phyloP scores from a whole-genome alignment of 1,140 invertebrate species.

The Papilio glaucus region DNA sequence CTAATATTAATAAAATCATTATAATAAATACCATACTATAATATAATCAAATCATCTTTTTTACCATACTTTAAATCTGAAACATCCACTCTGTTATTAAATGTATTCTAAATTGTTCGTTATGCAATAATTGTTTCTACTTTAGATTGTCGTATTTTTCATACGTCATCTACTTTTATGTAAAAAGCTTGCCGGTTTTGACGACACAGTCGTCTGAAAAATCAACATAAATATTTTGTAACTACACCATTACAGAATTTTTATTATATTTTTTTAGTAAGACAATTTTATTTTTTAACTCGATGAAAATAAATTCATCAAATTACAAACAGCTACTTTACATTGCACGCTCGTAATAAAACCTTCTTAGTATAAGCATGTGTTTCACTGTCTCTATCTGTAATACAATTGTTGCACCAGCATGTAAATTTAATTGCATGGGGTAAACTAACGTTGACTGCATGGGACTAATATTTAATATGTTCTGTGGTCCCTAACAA shows the following conservation, averaged over 20 bases:
- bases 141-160: too few species aligned
- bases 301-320: neutral
- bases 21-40: too few species aligned
- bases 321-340: neutral
- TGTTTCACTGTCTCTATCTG: neutral
- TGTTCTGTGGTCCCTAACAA: neutral
- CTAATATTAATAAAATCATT: too few species aligned
- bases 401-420: neutral
- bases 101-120: neutral
- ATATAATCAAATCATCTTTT: too few species aligned
- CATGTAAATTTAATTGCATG: slow-evolving; percentile 32
- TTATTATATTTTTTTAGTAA: neutral
- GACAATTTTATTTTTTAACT: neutral
- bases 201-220: too few species aligned
- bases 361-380: neutral
- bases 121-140: too few species aligned
- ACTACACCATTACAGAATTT: too few species aligned
- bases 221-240: too few species aligned
- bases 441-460: slow-evolving; percentile 40
- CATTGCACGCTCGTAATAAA: neutral
- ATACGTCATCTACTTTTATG: neutral
- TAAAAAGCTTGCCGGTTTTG: neutral
- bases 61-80: neutral
- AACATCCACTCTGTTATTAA: neutral
- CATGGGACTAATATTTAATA: slow-evolving; percentile 30